Evolutionary conservation across 2,888 invertebrate genomes (phyloP), one percentile per base, ranked within the genome.

Genomic region (Athripsodes cinereus): DNA sequence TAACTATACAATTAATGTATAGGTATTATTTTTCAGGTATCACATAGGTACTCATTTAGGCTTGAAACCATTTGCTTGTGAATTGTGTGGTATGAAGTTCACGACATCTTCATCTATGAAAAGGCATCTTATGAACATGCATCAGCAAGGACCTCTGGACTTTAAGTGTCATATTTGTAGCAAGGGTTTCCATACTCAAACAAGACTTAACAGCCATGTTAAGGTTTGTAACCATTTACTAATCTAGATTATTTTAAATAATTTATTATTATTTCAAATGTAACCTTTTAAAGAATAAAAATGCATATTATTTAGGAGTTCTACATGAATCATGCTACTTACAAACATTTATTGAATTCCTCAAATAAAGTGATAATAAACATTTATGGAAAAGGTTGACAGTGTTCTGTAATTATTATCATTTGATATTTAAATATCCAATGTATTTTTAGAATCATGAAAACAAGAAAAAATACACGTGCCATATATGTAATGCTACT

Each of bases 41-140:
- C 62, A 63, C 48, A 35, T 62, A 10, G 62, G 62, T 18, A 62
- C 63, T 1, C 63, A 63, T 40, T 51, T 63, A 19, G 63, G 63
- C 13, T 21, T 63, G 47, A 63, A 63, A 44, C 63, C 63, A 22
- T 63, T 56, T 40, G 46, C 51, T 1, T 63, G 63, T 22, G 57
- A 52, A 2, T 22, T 58, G 52, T 63, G 63, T 22, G 63, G 60
- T 8, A 56, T 60, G 58, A 52, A 58, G 21, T 63, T 63, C 48
- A 63, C 63, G 10, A 62, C 63, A 2, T 62, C 63, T 11, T 62
- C 62, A 0, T 59, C 57, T 8, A 61, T 60, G n/a, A 62, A 57
- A 6, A 50, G 63, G 1, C 63, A 63, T 40, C 55, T 53, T 10
- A 52, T 61, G 21, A 63, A 63, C 51, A 58, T 58, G 58, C 63